These are phyloP conservation scores for Mastomys coucha DNA, from an alignment of 2,113 vertebrate genomes.

Conservation along the genomic window DNA sequence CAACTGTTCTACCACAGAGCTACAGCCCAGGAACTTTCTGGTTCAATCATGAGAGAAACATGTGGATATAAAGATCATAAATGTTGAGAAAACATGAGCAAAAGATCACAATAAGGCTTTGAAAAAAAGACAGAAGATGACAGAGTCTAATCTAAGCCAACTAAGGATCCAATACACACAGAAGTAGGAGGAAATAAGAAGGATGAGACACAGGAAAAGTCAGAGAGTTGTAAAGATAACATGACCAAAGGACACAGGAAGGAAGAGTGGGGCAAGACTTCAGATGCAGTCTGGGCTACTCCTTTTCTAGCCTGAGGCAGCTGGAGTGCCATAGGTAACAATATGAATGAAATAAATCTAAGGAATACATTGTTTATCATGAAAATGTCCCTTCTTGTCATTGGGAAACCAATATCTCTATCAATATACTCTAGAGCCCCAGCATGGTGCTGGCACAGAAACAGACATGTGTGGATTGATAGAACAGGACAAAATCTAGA, in stretches of 20 bases:
- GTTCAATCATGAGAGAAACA: no score
- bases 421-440: not conserved
- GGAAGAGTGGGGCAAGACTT: not conserved
- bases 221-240: not conserved
- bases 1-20: no score
- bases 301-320: not conserved
- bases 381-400: not conserved
- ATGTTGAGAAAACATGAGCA: no score
- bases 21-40: no score
- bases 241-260: not conserved
- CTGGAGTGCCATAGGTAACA: not conserved
- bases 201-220: not conserved
- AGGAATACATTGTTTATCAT: not conserved
- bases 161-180: not conserved
- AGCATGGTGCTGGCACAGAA: not conserved
- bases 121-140: no score
- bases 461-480: not conserved
- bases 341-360: not conserved
- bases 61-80: no score
- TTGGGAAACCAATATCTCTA: not conserved
- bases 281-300: not conserved
- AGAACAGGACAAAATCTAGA: not conserved
- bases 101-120: no score
- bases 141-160: not conserved
- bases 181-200: not conserved